Conservation (phyloP, 2,113 vertebrate species). For the Centrocercus urophasianus region DNA sequence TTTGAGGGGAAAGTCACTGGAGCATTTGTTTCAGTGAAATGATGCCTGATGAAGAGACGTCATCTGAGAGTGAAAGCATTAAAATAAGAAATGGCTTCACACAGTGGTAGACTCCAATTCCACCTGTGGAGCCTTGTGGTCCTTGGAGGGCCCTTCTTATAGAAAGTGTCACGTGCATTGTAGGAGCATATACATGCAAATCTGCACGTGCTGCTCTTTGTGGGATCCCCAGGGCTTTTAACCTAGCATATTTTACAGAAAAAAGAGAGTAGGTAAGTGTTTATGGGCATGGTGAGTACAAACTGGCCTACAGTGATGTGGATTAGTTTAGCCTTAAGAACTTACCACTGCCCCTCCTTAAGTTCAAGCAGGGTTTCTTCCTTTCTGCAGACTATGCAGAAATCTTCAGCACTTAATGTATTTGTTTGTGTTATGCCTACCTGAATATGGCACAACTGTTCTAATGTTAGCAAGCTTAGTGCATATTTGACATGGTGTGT, state of each 20-base stretch:
- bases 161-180: neutral
- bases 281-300: neutral
- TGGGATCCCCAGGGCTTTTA: neutral
- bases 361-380: slow-evolving; percentile 41
- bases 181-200: neutral
- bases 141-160: neutral
- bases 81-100: neutral
- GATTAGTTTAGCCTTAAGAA: slow-evolving; percentile 48
- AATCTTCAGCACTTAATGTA: neutral
- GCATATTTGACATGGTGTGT: neutral
- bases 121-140: neutral
- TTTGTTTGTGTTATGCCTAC: neutral
- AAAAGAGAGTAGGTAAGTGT: neutral
- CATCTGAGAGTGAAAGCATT: neutral
- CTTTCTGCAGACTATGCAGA: slow-evolving; percentile 31
- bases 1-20: neutral
- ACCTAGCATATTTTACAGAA: neutral
- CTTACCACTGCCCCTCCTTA: slow-evolving; percentile 55
- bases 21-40: neutral
- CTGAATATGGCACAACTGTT: neutral
- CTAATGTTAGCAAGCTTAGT: neutral
- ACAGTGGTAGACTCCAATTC: neutral
- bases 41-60: neutral
- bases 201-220: neutral
- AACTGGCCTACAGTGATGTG: neutral